phyloP scores from a whole-genome alignment of 1,140 invertebrate species.

The Brevipalpus yothersi region DNA sequence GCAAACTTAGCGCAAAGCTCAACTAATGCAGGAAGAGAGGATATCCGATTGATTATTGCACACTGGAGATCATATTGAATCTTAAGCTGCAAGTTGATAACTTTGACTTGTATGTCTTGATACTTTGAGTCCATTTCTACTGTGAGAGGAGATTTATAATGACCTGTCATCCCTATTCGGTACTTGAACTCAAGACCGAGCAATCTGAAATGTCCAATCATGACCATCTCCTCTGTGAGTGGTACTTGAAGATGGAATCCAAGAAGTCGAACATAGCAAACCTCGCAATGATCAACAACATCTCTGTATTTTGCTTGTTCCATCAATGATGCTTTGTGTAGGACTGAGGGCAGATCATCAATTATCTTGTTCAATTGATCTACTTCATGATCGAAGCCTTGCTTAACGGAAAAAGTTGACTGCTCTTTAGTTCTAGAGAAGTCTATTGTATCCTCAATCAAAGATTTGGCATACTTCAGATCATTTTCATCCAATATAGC shows the following conservation, averaged over 20 bases:
- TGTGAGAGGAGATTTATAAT: constrained; percentile 44
- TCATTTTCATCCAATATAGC: not conserved
- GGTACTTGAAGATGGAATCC: constrained; percentile 5
- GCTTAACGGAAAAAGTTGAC: constrained; percentile 2
- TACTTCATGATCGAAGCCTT: constrained; percentile 2
- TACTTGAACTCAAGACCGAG: constrained; percentile 37
- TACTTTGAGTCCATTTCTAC: constrained; percentile 34
- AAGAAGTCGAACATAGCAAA: constrained; percentile 5
- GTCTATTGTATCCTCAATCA: constrained; percentile 3
- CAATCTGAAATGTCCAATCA: constrained; percentile 27
- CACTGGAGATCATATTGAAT: constrained; percentile 41
- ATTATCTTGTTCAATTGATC: constrained; percentile 1
- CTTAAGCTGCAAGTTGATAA: constrained; percentile 40
- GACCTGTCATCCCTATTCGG: constrained; percentile 25
- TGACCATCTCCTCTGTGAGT: constrained; percentile 19
- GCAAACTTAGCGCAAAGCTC: constrained; percentile 41
- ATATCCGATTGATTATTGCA: constrained; percentile 33
- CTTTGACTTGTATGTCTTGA: constrained; percentile 45
- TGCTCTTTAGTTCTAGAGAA: not conserved
- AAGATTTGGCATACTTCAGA: not conserved
- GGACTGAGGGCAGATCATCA: constrained; percentile 1
- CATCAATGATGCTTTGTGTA: not conserved
- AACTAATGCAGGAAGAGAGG: constrained; percentile 31
- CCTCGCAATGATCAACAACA: not conserved
- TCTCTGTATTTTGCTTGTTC: not conserved